These are phyloP conservation scores for Neomonachus schauinslandi DNA, from an alignment of 2,113 vertebrate genomes.

Conservation along the genomic window DNA sequence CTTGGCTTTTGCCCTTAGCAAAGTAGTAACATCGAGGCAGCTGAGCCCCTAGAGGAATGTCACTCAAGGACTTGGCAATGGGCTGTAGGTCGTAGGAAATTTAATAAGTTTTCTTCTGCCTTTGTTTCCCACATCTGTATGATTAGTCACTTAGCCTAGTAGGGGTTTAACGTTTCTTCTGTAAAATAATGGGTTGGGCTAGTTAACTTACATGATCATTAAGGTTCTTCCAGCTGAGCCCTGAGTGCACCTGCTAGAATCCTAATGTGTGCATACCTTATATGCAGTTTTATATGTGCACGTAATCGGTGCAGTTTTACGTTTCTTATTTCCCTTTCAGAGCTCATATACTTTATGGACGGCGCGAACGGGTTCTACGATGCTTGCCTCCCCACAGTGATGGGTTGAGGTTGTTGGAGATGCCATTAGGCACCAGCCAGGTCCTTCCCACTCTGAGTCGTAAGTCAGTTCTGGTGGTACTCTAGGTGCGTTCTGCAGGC, in stretches of 20 bases:
- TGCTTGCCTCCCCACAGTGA: neutral
- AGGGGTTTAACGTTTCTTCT: neutral
- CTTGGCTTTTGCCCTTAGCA: neutral
- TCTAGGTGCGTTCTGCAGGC: no score
- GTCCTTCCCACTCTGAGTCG: neutral
- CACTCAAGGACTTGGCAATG: neutral
- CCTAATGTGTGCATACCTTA: neutral
- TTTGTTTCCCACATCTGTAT: neutral
- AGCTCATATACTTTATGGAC: neutral
- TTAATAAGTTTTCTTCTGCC: neutral
- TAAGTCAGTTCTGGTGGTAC: neutral
- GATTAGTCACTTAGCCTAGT: neutral
- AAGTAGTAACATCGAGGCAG: neutral
- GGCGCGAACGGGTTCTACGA: no score
- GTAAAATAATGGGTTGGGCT: neutral
- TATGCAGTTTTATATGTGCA: neutral
- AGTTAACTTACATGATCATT: neutral
- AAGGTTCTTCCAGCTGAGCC: neutral
- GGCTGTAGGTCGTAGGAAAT: neutral
- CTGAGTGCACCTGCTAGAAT: neutral
- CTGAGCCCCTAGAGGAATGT: neutral
- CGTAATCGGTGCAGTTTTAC: fast-evolving
- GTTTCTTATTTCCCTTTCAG: neutral
- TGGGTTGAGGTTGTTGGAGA: neutral
- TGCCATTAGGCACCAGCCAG: neutral